Base-by-base conservation (phyloP, 2,113 vertebrate genomes). In the Arenaria interpres region DNA sequence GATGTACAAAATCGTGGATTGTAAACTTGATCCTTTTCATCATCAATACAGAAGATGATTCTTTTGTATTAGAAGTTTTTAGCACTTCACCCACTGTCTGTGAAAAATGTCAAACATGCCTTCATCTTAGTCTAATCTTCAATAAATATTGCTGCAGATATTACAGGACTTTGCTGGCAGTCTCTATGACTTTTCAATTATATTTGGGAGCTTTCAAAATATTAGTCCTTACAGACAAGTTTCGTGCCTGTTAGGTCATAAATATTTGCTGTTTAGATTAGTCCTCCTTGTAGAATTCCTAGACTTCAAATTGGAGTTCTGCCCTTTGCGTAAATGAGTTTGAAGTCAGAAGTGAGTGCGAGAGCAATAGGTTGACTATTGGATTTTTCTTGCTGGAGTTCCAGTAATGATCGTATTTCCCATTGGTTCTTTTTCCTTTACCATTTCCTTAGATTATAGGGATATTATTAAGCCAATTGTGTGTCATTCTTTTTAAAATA, bases 91-190 rank as follows among this genome's bases (percentile, higher is more conserved):
- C 9, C 14, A 6, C 32, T 84, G 19, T 35, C 50, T 71, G 15
- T 80, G 72, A 57, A 83, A 93, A 88, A 60, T 22, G 19, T 18
- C 56, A 71, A 87, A 74, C 8, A 4, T 35, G 20, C 64, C 28
- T 93, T 93, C 56, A 27, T 81, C n/a, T 78, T 84, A 45, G 69
- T 63, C 45, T 91, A 67, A 71, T 96, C 54, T 89, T 96, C 53
- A 50, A 5, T 85, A 93, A 86, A 53, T 89, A 59, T 37, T 94
- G 28, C 28, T 59, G 30, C 30, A 85, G 66, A 35, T 79, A 37
- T 71, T 75, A 10, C 3, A 74, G 19, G 22, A 71, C 32, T 93
- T 91, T 15, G 19, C 54, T 81, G 60, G 11, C 43, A 89, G n/a
- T 46, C 32, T 84, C 21, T 83, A 1, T 74, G 46, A 51, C 28